These are phyloP conservation scores for Eciton burchellii DNA, from an alignment of 1,140 invertebrate species.

Conservation along the genomic window DNA sequence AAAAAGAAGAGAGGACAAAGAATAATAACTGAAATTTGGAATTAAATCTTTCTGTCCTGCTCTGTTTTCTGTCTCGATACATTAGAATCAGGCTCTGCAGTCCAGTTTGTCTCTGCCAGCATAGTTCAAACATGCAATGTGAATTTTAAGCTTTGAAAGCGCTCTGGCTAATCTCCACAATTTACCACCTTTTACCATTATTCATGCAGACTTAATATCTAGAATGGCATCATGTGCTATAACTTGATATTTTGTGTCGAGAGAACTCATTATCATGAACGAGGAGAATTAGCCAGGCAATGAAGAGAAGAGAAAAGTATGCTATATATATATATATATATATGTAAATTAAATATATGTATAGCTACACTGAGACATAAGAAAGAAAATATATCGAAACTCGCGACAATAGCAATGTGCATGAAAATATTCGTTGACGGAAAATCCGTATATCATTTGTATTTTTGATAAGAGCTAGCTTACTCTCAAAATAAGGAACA, in stretches of 20 bases:
- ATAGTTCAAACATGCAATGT: constrained; percentile 59
- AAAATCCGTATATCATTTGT: too few relatives aligned
- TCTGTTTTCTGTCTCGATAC: constrained; percentile 44
- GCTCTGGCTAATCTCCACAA: constrained; percentile 68
- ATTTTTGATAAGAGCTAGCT: too few relatives aligned
- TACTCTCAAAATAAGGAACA: too few relatives aligned
- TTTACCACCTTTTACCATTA: too few relatives aligned
- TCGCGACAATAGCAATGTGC: constrained; percentile 30
- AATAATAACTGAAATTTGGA: too few relatives aligned
- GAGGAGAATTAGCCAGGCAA: constrained; percentile 64
- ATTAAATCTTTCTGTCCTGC: not conserved
- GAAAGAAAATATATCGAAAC: constrained; percentile 50
- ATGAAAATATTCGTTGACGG: constrained; percentile 36
- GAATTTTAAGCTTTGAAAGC: too few relatives aligned
- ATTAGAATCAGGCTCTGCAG: not conserved
- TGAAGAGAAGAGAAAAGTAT: not conserved
- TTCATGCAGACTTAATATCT: constrained; percentile 27
- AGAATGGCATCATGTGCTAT: not conserved
- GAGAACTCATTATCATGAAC: too few relatives aligned
- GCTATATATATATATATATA: too few relatives aligned
- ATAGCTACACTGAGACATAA: constrained; percentile 50
- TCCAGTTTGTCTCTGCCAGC: not conserved
- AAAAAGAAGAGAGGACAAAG: too few relatives aligned
- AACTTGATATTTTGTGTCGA: not conserved
- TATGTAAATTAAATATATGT: too few relatives aligned